These are phyloP conservation scores for Diorhabda carinulata DNA, from an alignment of 1,140 invertebrate genomes.

Conservation along the genomic window DNA sequence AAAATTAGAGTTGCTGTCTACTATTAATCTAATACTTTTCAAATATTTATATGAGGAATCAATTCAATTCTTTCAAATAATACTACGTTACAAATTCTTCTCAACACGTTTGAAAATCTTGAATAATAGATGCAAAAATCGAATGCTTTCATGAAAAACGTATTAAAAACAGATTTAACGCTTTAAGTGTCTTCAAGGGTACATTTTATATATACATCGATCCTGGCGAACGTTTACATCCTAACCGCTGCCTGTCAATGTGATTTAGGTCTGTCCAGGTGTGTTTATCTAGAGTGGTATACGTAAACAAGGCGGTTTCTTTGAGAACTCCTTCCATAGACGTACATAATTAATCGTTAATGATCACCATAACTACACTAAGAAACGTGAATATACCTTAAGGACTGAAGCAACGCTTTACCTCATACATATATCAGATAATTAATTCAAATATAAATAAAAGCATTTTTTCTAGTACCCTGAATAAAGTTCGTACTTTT, in stretches of 20 bases:
- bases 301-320: slow-evolving; percentile 39
- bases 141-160: slow-evolving; percentile 7
- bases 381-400: too few species aligned
- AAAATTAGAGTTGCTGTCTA: too few species aligned
- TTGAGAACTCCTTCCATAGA: slow-evolving; percentile 30
- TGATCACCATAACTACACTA: too few species aligned
- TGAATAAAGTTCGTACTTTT: too few species aligned
- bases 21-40: too few species aligned
- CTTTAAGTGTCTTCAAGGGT: slow-evolving; percentile 13
- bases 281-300: slow-evolving; percentile 41
- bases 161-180: slow-evolving; percentile 11
- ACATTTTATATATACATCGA: slow-evolving; percentile 8
- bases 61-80: too few species aligned
- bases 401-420: too few species aligned
- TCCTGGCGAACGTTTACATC: slow-evolving; percentile 16
- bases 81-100: too few species aligned
- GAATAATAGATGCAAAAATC: slow-evolving; percentile 3
- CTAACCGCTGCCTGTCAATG: slow-evolving; percentile 36
- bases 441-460: not conserved
- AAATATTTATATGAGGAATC: too few species aligned
- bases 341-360: not conserved
- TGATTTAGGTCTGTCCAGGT: slow-evolving; percentile 44
- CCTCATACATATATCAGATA: not conserved
- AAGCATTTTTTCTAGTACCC: not conserved
- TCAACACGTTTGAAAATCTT: not conserved